These are phyloP conservation scores for Diarsia brunnea DNA, from an alignment of 2,888 invertebrate genomes.

Conservation along the genomic window DNA sequence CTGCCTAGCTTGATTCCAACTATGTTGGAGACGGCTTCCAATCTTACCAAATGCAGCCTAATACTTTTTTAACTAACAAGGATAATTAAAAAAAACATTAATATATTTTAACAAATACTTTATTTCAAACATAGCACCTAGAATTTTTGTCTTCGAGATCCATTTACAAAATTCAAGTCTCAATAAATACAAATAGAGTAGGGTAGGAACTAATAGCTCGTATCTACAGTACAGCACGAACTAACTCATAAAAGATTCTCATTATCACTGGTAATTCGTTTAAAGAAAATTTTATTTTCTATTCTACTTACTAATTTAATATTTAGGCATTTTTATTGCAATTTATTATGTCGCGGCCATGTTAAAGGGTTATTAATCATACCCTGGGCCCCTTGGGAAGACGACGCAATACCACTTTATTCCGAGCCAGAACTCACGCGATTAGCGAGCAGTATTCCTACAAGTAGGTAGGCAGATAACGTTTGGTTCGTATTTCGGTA, in stretches of 20 bases:
- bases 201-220: constrained; percentile 71
- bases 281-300: constrained; percentile 54
- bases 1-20: background rate
- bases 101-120: constrained; percentile 79
- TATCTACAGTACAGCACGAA: constrained; percentile 61
- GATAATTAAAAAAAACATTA: constrained; percentile 49
- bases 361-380: constrained; percentile 2
- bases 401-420: constrained; percentile 1
- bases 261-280: constrained; percentile 49
- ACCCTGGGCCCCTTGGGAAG: constrained; percentile 19
- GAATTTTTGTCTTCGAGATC: constrained; percentile 85
- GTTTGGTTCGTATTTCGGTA: background rate
- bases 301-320: constrained; percentile 13
- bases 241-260: constrained; percentile 21
- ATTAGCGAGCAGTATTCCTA: constrained; percentile 5
- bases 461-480: background rate
- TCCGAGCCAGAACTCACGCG: background rate
- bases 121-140: constrained; percentile 87
- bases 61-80: constrained; percentile 67
- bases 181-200: constrained; percentile 68
- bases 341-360: constrained; percentile 2
- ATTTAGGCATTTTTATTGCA: constrained; percentile 40
- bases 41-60: background rate
- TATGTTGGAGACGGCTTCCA: background rate
- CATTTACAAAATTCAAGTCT: constrained; percentile 78